Conservation (phyloP, 2,888 invertebrate genomes). For the Xestia ashworthii region DNA sequence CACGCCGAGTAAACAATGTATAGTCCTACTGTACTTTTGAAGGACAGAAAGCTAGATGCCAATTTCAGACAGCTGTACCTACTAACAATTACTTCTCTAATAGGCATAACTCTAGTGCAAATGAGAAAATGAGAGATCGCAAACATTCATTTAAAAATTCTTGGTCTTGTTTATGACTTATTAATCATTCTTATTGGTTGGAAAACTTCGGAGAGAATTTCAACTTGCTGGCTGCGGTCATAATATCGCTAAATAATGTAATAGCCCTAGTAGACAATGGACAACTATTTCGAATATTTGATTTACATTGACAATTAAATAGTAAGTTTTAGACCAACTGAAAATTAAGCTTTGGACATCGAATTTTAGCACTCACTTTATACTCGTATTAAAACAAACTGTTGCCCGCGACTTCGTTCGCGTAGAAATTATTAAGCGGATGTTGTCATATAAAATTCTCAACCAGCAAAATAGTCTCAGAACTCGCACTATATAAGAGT, state of each 20-base stretch:
- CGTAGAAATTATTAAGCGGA: too few relatives aligned
- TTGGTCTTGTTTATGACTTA: constrained; percentile 15
- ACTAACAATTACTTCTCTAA: background rate
- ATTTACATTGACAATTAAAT: constrained; percentile 43
- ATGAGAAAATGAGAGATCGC: background rate
- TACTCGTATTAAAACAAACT: background rate
- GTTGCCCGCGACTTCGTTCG: too few relatives aligned
- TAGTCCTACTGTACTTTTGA: background rate
- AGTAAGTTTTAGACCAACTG: constrained; percentile 2
- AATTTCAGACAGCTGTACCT: background rate
- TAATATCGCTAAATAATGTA: constrained; percentile 21
- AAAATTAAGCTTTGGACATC: constrained; percentile 9
- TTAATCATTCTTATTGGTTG: constrained; percentile 39
- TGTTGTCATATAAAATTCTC: too few relatives aligned
- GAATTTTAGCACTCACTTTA: constrained; percentile 4
- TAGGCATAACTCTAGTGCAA: background rate
- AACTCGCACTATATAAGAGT: too few relatives aligned
- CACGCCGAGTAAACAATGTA: background rate
- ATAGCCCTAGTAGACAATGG: constrained; percentile 42
- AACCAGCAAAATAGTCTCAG: too few relatives aligned
- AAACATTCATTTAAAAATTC: constrained; percentile 19
- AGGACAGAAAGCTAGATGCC: background rate
- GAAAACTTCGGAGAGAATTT: constrained; percentile 32
- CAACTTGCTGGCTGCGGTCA: constrained; percentile 4
- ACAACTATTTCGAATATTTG: constrained; percentile 47